These are phyloP conservation scores for Protaetia brevitarsis DNA, from an alignment of 1,140 invertebrate species.

Conservation along the genomic window DNA sequence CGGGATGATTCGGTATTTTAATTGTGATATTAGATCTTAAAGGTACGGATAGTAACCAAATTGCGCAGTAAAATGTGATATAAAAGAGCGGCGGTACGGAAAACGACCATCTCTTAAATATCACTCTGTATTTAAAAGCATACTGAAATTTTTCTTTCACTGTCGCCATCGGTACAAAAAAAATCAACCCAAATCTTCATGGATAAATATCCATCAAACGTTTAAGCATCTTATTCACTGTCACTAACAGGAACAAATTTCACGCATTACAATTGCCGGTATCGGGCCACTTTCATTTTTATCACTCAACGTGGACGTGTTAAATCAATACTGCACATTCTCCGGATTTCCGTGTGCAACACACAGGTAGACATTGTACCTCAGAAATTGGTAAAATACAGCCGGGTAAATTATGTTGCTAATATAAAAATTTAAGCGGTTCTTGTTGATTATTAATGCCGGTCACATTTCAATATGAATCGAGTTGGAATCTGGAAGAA, in stretches of 20 bases:
- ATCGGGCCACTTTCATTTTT: constrained; percentile 8
- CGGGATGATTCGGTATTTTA: not conserved
- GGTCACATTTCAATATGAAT: not conserved
- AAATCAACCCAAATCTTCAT: not conserved
- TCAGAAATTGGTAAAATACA: no score
- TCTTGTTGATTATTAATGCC: not conserved
- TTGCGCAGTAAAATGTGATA: constrained; percentile 41
- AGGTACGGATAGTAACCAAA: constrained; percentile 46
- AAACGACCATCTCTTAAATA: constrained; percentile 45
- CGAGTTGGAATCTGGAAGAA: not conserved
- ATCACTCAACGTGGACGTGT: not conserved
- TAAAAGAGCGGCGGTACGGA: constrained; percentile 46
- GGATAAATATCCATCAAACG: not conserved
- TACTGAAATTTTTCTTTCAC: constrained; percentile 4
- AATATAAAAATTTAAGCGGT: no score
- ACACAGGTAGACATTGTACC: not conserved
- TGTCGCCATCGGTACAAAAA: not conserved
- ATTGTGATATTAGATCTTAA: constrained; percentile 41
- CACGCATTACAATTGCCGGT: not conserved
- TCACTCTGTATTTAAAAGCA: not conserved
- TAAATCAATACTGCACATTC: constrained; percentile 10
- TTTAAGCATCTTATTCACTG: not conserved
- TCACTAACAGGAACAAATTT: constrained; percentile 7
- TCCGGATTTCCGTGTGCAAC: not conserved
- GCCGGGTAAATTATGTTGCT: no score